A percentile compares a stretch with the other conserved stretches of the same genome.
Evolutionary conservation across 64 coral and sea anemone species (phyloP).

Genomic region (Porites lutea): DNA sequence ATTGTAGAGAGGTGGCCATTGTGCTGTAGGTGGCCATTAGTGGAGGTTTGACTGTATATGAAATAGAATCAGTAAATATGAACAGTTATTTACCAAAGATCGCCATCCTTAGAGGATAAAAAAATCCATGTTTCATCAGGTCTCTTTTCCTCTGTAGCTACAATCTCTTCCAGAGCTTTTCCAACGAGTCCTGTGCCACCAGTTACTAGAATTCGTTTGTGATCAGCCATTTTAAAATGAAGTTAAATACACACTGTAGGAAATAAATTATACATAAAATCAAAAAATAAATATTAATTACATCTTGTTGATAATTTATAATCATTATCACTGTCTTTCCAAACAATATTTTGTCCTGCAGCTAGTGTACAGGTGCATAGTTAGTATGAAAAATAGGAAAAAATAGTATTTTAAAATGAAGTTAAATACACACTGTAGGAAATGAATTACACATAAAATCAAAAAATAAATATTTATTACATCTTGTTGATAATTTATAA

Average conservation of each 20-base stretch:
- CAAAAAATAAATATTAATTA: too few relatives aligned
- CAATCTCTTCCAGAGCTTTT: conserved; percentile 71
- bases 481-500: too few relatives aligned
- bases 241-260: background rate
- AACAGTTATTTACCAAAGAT: conserved; percentile 63
- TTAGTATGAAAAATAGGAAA: too few relatives aligned
- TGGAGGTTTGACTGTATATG: background rate
- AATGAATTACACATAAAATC: too few relatives aligned
- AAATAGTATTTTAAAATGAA: background rate
- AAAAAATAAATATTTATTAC: too few relatives aligned
- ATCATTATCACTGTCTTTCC: too few relatives aligned
- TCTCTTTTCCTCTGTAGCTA: conserved; percentile 75
- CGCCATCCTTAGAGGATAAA: conserved; percentile 96
- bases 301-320: too few relatives aligned
- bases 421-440: background rate
- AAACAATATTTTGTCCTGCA: too few relatives aligned
- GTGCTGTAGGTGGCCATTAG: too few relatives aligned
- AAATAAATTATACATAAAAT: too few relatives aligned
- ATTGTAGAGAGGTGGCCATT: too few relatives aligned
- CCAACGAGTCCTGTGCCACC: conserved; percentile 96
- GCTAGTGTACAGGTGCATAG: too few relatives aligned
- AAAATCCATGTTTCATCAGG: conserved; percentile 95
- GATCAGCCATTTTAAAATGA: conserved; percentile 36
- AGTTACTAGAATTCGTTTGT: conserved; percentile 89
- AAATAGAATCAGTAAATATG: background rate